Evolutionary conservation across 2,797 vertebrate species (phyloP), one percentile per base, ranked within the genome.

Genomic region (Anguilla pacifica): DNA sequence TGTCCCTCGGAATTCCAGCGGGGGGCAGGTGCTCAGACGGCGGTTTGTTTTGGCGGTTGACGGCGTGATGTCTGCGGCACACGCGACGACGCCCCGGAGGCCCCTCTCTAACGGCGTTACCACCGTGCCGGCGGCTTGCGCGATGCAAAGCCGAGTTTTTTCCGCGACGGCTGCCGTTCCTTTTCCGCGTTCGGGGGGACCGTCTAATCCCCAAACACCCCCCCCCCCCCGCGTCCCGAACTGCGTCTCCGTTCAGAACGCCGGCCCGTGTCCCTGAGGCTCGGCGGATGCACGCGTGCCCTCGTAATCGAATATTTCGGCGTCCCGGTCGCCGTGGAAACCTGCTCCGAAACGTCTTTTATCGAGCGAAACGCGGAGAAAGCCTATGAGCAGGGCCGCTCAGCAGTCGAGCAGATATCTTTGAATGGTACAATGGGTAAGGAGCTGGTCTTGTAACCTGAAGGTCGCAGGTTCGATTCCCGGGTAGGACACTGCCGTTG

Each of bases 41-140:
- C 93, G 93, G 93, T 90, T 35, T 89, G 89, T 88, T 91, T 91
- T 92, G 86, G 87, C 89, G 88, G 92, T 92, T 94, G 94, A 94
- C 93, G 93, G 92, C 91, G 84, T 92, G 90, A 94, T 91, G 89
- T 92, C 91, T 88, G 87, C 88, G 88, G 88, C 1, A 1, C 35
- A 35, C 91, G 92, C 89, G 86, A 88, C 92, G 89, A 90, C 91
- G 91, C 90, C 92, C 94, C 28, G 86, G 70, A 85, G 93, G 93
- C 90, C 90, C 35, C 49, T 90, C 91, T 92, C 88, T 83, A 70
- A 61, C 3, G 55, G 86, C 90, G 90, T 94, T 94, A 95, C 95
- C 93, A 89, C 91, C 91, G 91, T 87, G 88, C 89, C 88, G 91
- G 93, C 93, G 93, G 87, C 92, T 90, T 89, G 89, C 55, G 2